phyloP scores from a whole-genome alignment of 2,797 vertebrate genomes.

The Martes flavigula region DNA sequence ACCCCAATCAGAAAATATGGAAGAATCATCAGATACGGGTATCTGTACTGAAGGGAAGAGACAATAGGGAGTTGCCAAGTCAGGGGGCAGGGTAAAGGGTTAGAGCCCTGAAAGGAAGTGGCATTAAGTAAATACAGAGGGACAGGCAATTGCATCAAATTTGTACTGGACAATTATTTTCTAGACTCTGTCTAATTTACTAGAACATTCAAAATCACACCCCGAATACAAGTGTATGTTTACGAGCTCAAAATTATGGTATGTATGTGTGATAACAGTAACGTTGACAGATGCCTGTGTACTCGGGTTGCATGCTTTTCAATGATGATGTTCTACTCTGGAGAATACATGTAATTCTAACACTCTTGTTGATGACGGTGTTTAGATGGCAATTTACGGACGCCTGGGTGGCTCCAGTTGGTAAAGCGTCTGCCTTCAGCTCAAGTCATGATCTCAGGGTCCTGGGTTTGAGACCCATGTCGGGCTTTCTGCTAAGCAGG shows the following conservation, averaged over 20 bases:
- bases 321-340: accelerated
- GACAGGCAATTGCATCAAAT: neutral
- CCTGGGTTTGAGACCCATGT: too few relatives aligned
- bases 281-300: accelerated
- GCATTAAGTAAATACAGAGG: neutral
- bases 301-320: neutral
- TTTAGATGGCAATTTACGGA: neutral
- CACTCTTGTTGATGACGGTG: accelerated
- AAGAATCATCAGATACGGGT: neutral
- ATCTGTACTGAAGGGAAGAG: neutral
- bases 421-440: neutral
- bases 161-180: neutral
- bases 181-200: too few relatives aligned
- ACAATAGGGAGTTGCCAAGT: neutral
- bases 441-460: neutral
- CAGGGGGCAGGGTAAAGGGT: accelerated
- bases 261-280: accelerated
- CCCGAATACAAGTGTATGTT: too few relatives aligned
- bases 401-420: neutral
- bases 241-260: neutral
- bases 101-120: too few relatives aligned
- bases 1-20: too few relatives aligned
- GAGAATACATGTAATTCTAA: accelerated
- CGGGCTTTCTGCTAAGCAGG: too few relatives aligned
- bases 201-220: neutral